These are phyloP conservation scores for Eupithecia centaureata DNA, from an alignment of 2,888 invertebrate species.

Conservation along the genomic window DNA sequence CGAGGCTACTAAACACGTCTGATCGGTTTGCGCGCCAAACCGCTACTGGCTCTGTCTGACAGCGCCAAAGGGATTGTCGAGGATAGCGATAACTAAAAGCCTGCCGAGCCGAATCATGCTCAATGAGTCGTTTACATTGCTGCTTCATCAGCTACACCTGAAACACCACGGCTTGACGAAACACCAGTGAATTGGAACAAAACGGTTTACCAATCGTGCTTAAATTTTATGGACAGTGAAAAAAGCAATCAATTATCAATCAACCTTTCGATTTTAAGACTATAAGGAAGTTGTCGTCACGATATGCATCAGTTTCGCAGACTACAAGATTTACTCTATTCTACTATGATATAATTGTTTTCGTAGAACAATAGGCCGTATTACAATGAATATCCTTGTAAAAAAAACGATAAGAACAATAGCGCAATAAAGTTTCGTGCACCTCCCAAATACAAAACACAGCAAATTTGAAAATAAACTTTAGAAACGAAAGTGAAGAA, in stretches of 20 bases:
- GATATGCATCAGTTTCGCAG: conserved; percentile 48
- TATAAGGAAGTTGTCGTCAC: conserved; percentile 49
- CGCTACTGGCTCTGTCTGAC: conserved; percentile 57
- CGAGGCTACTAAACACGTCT: conserved; percentile 46
- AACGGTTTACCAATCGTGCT: conserved; percentile 11
- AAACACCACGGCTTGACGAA: conserved; percentile 1
- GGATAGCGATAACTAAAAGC: conserved; percentile 10
- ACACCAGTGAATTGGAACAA: conserved; percentile 28
- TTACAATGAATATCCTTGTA: conserved; percentile 41
- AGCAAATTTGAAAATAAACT: conserved; percentile 13
- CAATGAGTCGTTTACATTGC: conserved; percentile 32
- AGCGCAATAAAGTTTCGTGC: conserved; percentile 41
- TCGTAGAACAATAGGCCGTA: conserved; percentile 48
- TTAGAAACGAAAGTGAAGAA: conserved; percentile 7
- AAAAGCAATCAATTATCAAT: conserved; percentile 44
- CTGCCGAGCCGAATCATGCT: conserved; percentile 26
- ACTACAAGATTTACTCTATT: conserved; percentile 43
- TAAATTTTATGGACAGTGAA: conserved; percentile 24
- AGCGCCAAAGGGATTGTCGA: conserved; percentile 38
- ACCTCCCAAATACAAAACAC: conserved; percentile 22
- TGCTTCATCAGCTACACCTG: conserved; percentile 19
- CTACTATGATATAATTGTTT: conserved; percentile 53
- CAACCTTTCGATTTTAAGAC: conserved; percentile 50
- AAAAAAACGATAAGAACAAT: conserved; percentile 48
- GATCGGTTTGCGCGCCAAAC: conserved; percentile 64